Conservation (phyloP, 92 coral and sea anemone species). For the Porites lobata region DNA sequence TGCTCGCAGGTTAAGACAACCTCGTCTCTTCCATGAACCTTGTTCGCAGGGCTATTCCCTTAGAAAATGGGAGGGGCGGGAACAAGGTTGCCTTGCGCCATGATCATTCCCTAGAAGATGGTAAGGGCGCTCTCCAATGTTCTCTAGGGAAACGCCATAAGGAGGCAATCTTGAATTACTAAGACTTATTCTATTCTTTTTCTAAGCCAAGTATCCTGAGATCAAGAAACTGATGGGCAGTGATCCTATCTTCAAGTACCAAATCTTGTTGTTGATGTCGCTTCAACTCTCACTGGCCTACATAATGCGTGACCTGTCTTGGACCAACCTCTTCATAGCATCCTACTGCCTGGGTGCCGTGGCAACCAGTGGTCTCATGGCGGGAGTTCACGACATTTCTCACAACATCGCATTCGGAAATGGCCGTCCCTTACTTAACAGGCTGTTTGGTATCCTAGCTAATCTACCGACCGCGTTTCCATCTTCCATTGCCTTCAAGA, state of each 20-base stretch:
- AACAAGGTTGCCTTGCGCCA: too few species aligned
- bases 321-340: slow-evolving; percentile 43
- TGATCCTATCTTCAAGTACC: slow-evolving; percentile 70
- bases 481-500: slow-evolving; percentile 65
- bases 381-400: slow-evolving; percentile 68
- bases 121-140: too few species aligned
- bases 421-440: slow-evolving; percentile 57
- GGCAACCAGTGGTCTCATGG: slow-evolving; percentile 54
- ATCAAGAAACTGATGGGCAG: slow-evolving; percentile 72
- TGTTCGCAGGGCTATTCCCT: too few species aligned
- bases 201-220: slow-evolving; percentile 68
- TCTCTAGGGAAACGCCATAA: too few species aligned
- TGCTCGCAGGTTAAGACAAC: too few species aligned
- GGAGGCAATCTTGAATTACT: too few species aligned
- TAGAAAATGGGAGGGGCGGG: too few species aligned
- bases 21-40: too few species aligned
- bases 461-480: slow-evolving; percentile 68
- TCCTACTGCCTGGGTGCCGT: slow-evolving; percentile 64
- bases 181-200: neutral
- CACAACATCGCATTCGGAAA: slow-evolving; percentile 75
- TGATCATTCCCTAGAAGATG: too few species aligned
- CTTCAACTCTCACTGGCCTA: slow-evolving; percentile 51
- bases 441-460: slow-evolving; percentile 60
- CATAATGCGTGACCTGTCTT: slow-evolving; percentile 49
- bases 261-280: slow-evolving; percentile 41